Evolutionary conservation across 2,113 vertebrate genomes (phyloP).

Genomic region (Coracopsis vasa): DNA sequence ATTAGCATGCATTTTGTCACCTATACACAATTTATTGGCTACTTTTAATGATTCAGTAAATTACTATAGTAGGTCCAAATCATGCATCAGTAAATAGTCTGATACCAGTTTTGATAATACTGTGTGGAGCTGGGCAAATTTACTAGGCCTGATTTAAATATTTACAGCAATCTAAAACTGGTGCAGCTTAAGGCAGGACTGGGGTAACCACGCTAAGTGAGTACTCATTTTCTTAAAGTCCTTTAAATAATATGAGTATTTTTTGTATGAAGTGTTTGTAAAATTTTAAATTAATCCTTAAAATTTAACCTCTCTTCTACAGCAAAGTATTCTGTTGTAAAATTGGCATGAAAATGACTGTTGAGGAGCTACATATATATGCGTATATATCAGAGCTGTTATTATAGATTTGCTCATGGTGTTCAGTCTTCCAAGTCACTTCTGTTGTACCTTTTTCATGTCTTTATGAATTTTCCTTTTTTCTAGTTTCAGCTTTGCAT

Average conservation of each 20-base stretch:
- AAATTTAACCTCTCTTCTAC: neutral
- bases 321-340: neutral
- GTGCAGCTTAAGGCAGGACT: neutral
- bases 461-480: constrained; percentile 79
- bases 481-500: constrained; percentile 79
- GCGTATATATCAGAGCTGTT: neutral
- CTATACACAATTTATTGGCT: neutral
- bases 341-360: neutral
- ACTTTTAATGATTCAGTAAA: neutral
- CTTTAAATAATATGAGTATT: neutral
- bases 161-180: neutral
- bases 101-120: neutral
- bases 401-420: neutral
- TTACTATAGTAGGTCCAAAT: neutral
- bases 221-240: neutral
- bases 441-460: constrained; percentile 67
- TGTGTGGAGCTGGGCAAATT: neutral
- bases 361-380: neutral
- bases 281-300: neutral
- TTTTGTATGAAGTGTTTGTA: neutral
- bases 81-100: neutral
- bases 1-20: neutral
- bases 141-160: neutral
- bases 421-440: constrained; percentile 43
- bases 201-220: fast-evolving